Evolutionary conservation across 2,797 vertebrate species (phyloP).

Genomic region (Tauraco hartlaubi): DNA sequence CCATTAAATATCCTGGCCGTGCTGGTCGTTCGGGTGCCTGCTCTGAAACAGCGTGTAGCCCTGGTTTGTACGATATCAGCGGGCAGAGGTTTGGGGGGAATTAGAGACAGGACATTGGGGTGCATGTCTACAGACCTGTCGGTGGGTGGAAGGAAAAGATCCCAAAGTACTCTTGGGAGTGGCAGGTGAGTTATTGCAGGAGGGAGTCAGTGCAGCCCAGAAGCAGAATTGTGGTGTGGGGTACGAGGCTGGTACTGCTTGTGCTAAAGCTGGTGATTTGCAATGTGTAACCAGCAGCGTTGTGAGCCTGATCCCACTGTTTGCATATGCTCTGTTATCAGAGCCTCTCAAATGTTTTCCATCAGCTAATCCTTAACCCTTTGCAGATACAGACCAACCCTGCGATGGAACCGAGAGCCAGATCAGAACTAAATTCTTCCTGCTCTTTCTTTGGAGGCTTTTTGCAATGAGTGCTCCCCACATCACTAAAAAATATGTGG

Average conservation of each 20-base stretch:
- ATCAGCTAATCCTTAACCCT: conserved; percentile 21
- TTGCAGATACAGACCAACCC: background rate
- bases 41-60: background rate
- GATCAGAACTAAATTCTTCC: background rate
- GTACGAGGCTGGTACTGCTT: background rate
- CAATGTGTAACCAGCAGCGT: background rate
- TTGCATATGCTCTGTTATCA: background rate
- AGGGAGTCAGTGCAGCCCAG: background rate
- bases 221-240: background rate
- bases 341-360: conserved; percentile 17
- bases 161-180: background rate
- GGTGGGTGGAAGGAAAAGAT: background rate
- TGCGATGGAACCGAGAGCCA: background rate
- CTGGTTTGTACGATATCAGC: fast-evolving
- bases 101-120: background rate
- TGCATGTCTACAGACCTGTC: background rate
- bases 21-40: background rate
- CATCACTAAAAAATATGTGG: background rate
- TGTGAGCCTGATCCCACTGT: background rate
- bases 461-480: background rate
- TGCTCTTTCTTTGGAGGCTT: background rate
- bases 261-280: background rate
- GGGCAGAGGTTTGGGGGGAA: background rate
- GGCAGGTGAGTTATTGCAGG: background rate
- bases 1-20: background rate